These are phyloP conservation scores for Trachelus tabidus DNA, from an alignment of 2,888 invertebrate species.

Conservation along the genomic window DNA sequence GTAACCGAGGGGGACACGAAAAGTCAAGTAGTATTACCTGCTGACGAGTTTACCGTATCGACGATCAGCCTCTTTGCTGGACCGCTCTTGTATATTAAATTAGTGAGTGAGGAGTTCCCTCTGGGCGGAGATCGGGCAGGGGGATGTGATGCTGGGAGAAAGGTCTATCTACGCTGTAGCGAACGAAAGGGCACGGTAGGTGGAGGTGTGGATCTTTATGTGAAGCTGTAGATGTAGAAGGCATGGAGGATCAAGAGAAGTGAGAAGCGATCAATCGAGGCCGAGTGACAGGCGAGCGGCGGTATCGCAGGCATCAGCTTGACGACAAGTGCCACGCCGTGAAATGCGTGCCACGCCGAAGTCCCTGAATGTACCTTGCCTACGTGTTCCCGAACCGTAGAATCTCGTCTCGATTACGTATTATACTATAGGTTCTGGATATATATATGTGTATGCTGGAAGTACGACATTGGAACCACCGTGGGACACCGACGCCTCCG, in stretches of 20 bases:
- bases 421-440: background rate
- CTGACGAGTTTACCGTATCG: background rate
- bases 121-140: background rate
- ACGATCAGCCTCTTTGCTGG: conserved; percentile 28
- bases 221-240: conserved; percentile 11
- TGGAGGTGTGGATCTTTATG: conserved; percentile 11
- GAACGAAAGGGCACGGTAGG: conserved; percentile 16
- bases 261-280: conserved; percentile 58
- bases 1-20: background rate
- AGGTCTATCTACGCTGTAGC: background rate
- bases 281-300: conserved; percentile 51
- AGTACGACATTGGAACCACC: background rate
- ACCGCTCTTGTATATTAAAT: conserved; percentile 40
- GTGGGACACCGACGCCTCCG: background rate
- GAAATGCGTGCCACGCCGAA: conserved; percentile 37
- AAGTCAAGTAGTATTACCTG: background rate
- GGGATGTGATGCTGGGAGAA: conserved; percentile 13
- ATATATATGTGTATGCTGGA: background rate
- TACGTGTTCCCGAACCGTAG: conserved; percentile 26
- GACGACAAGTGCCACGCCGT: conserved; percentile 49
- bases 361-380: conserved; percentile 23
- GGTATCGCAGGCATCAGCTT: conserved; percentile 51
- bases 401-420: conserved; percentile 35
- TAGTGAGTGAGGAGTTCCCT: conserved; percentile 36
- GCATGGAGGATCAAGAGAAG: conserved; percentile 28